These are phyloP conservation scores for Scleropages formosus DNA, from an alignment of 2,797 vertebrate genomes.

Conservation along the genomic window DNA sequence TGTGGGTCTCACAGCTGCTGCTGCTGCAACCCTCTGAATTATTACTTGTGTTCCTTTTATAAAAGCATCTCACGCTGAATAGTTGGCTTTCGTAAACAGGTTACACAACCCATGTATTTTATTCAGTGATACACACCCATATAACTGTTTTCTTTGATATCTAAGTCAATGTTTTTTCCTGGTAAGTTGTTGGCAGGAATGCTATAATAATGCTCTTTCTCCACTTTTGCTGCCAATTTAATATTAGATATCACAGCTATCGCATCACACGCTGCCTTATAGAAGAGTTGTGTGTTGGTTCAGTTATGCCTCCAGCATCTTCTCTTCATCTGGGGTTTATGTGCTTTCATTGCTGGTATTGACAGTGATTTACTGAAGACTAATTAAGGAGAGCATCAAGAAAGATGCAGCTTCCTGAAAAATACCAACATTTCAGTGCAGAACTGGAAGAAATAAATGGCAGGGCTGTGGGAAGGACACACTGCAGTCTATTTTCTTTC, in stretches of 20 bases:
- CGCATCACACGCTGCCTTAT: too few relatives aligned
- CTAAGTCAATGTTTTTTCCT: too few relatives aligned
- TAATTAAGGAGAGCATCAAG: not conserved
- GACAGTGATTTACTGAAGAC: not conserved
- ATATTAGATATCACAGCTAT: too few relatives aligned
- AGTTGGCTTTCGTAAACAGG: not conserved
- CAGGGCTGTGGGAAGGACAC: too few relatives aligned
- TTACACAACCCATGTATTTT: not conserved
- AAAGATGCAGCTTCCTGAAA: not conserved
- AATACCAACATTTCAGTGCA: not conserved
- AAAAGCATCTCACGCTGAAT: not conserved
- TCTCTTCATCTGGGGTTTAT: not conserved
- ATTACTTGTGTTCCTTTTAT: slow-evolving; percentile 5
- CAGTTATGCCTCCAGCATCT: not conserved
- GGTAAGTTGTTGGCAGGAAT: too few relatives aligned
- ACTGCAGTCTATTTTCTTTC: too few relatives aligned
- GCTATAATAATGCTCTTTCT: too few relatives aligned
- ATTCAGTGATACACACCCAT: too few relatives aligned
- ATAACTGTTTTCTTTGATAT: too few relatives aligned
- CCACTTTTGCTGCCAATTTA: too few relatives aligned
- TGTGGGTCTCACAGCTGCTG: not conserved
- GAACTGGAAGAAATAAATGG: not conserved
- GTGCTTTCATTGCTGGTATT: not conserved
- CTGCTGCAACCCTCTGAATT: not conserved
- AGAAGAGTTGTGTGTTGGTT: not conserved